Percentiles rank a stretch among this genome's conserved stretches.
Evolutionary conservation across 2,113 vertebrate genomes (phyloP).

Genomic region (Triplophysa rosa): DNA sequence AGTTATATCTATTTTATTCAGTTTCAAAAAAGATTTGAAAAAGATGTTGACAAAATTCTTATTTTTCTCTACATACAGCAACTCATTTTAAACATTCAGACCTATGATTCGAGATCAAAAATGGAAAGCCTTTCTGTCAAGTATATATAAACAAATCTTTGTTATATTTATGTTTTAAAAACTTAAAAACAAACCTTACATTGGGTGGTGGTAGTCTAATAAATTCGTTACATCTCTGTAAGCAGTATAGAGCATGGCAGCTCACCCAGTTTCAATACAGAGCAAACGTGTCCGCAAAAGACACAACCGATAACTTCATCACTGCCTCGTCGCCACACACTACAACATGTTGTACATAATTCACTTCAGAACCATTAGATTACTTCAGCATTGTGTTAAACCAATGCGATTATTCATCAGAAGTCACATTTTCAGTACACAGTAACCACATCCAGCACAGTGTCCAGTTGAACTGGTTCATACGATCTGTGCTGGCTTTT

Average conservation of each 20-base stretch:
- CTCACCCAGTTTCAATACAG: not conserved
- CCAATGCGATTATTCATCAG: not conserved
- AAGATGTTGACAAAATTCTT: too few relatives aligned
- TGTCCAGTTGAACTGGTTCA: slow-evolving; percentile 27
- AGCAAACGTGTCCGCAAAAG: not conserved
- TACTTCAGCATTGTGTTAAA: not conserved
- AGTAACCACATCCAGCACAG: not conserved
- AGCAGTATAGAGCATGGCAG: not conserved
- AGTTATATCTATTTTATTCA: too few relatives aligned
- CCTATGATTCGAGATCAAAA: too few relatives aligned
- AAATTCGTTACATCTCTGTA: not conserved
- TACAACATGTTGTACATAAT: not conserved
- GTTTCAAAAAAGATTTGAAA: too few relatives aligned
- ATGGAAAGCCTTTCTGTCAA: too few relatives aligned
- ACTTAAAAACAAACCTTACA: too few relatives aligned
- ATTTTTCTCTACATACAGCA: too few relatives aligned
- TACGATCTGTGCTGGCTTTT: slow-evolving; percentile 9
- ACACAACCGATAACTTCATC: not conserved
- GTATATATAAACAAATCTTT: too few relatives aligned
- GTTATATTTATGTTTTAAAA: too few relatives aligned
- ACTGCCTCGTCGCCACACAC: not conserved
- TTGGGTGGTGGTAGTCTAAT: too few relatives aligned
- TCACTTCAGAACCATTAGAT: not conserved
- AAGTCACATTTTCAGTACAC: slow-evolving; percentile 2
- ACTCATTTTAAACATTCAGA: too few relatives aligned